Evolutionary conservation across 1,140 invertebrate species (phyloP).

Genomic region (Drosophila simulans): DNA sequence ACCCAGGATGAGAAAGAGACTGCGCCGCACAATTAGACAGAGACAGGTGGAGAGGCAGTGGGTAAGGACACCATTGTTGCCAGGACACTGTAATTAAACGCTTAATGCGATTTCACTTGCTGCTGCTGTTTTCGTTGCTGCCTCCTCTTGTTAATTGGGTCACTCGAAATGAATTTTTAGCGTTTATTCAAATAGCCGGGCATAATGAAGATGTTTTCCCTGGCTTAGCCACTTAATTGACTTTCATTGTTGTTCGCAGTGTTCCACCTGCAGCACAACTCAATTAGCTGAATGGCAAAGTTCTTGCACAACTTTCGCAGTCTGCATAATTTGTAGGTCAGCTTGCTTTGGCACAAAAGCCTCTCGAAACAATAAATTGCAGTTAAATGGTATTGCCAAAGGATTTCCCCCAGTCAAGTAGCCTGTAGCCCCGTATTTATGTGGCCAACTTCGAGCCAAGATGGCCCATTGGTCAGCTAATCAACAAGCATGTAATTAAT

Average conservation of each 20-base stretch:
- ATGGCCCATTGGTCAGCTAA: constrained; percentile 29
- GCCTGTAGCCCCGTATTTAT: background rate
- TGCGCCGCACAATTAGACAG: constrained; percentile 10
- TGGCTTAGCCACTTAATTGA: constrained; percentile 73
- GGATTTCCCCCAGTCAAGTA: constrained; percentile 28
- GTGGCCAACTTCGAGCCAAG: constrained; percentile 10
- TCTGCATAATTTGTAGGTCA: constrained; percentile 77
- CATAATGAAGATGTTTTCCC: constrained; percentile 58
- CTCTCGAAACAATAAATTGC: constrained; percentile 61
- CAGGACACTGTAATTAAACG: constrained; percentile 51
- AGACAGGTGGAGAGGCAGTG: background rate
- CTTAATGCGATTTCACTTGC: constrained; percentile 55
- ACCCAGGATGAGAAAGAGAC: constrained; percentile 35
- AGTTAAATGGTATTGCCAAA: constrained; percentile 62
- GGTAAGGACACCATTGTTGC: constrained; percentile 13
- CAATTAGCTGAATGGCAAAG: constrained; percentile 59
- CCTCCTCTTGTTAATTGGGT: constrained; percentile 61
- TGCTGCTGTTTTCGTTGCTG: constrained; percentile 7
- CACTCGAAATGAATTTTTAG: constrained; percentile 66
- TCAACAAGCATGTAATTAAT: constrained; percentile 26
- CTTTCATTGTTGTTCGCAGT: constrained; percentile 51
- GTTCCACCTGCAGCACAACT: constrained; percentile 62
- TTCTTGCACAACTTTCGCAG: constrained; percentile 55
- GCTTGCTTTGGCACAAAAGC: constrained; percentile 21
- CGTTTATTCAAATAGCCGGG: constrained; percentile 71